Evolutionary conservation across 2,113 vertebrate genomes (phyloP).

Genomic region (Fulmarus glacialis): DNA sequence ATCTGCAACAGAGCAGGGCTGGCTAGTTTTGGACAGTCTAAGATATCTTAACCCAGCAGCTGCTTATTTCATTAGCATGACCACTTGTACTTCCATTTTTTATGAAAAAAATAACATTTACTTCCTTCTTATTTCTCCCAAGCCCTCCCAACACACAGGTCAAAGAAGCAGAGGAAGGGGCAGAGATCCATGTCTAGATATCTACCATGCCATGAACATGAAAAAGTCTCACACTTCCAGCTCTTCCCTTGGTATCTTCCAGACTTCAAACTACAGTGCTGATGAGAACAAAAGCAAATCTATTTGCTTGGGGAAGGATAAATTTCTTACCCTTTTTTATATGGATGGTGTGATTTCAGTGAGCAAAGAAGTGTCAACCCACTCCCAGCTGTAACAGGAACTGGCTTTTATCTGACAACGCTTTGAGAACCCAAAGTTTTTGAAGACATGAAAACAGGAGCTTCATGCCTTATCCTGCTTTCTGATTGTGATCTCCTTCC

Average conservation of each 20-base stretch:
- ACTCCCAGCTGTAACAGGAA: not conserved
- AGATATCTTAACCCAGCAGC: not conserved
- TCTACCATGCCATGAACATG: not conserved
- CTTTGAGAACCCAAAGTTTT: conserved; percentile 24
- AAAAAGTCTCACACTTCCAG: not conserved
- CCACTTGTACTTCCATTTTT: not conserved
- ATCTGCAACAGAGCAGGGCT: not conserved
- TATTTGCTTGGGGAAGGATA: not conserved
- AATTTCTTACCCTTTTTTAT: conserved; percentile 13
- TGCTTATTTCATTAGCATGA: not conserved
- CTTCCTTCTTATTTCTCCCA: not conserved
- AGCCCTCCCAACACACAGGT: not conserved
- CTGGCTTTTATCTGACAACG: not conserved
- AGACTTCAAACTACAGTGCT: not conserved
- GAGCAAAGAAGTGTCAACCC: not conserved
- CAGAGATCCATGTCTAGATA: not conserved
- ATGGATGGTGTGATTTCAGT: not conserved
- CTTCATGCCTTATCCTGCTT: not conserved
- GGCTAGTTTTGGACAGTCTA: not conserved
- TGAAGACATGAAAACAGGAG: not conserved
- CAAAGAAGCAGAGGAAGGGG: not conserved
- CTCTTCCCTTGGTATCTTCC: not conserved
- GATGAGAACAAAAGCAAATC: not conserved
- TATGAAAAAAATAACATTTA: not conserved
- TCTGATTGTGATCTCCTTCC: not conserved